These are phyloP conservation scores for Anas bahamensis DNA, from an alignment of 2,797 vertebrate species.

Conservation along the genomic window DNA sequence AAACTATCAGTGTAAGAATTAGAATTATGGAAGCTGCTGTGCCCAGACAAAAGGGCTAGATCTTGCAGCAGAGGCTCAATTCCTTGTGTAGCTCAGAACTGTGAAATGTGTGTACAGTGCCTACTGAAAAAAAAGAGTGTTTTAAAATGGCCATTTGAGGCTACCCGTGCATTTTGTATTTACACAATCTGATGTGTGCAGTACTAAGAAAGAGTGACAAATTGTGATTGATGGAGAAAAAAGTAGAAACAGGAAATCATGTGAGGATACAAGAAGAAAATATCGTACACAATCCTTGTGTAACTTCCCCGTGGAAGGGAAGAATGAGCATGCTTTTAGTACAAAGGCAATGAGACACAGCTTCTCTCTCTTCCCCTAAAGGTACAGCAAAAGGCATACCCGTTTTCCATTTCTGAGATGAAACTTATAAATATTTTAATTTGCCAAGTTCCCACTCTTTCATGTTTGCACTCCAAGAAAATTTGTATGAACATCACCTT, in stretches of 20 bases:
- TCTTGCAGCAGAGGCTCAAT: background rate
- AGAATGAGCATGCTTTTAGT: background rate
- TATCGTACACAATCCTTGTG: background rate
- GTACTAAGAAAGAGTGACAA: background rate
- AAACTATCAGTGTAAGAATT: background rate
- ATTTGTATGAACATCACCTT: background rate
- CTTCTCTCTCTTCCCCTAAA: background rate
- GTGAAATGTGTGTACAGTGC: fast-evolving
- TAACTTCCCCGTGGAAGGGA: background rate
- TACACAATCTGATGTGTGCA: background rate
- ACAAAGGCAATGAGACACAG: background rate
- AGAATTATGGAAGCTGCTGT: background rate
- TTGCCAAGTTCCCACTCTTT: background rate
- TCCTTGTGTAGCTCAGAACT: fast-evolving
- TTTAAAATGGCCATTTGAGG: background rate
- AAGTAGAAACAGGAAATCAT: background rate
- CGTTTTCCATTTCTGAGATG: background rate
- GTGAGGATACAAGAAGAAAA: background rate
- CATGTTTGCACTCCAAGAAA: background rate
- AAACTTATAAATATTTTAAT: constrained; percentile 33
- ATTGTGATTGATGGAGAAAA: background rate
- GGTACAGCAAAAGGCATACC: background rate
- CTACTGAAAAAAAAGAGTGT: too few relatives aligned
- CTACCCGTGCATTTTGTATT: too few relatives aligned
- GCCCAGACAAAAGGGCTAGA: background rate